Evolutionary conservation across 1,140 invertebrate genomes (phyloP), one percentile per base, ranked within the genome.

Genomic region (Heliconius congener): DNA sequence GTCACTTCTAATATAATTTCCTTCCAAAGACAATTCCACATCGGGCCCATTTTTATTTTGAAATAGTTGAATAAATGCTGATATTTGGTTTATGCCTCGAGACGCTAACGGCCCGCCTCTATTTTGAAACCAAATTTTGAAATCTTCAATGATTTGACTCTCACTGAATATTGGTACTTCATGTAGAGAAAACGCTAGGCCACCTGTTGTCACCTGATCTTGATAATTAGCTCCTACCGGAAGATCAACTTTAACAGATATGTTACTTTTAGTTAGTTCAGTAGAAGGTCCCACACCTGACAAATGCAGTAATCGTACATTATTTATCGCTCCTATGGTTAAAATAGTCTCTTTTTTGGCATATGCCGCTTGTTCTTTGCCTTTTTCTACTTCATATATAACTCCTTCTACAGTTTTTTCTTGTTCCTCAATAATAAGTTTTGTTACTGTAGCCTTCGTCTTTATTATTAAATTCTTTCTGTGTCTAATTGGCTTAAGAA

Each of bases 251-350:
- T 96, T 57, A 0, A 92, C 82, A 4, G 95, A 89, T 39, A 97
- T 96, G 27, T 95, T 95, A 39, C 96, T 85, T 79, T 96, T 92
- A 46, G 95, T 84, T 3, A 98, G 87, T 83, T 98, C 96, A 30
- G 96, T 87, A 75, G 95, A 95, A 9, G 96, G 97, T 34, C 97
- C 97, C 55, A 97, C 95, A 19, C 97, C 97, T 30, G 96, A 97
- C 1, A 97, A 85, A 95, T 97, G 96, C 9, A 97, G 84, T 18
- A 98, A 83, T 85, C 96, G 95, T 0, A 97, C 96, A 66, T 95
- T 95, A 57, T 95, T 95, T 76, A 91, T 95, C 77, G 89, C 93
- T 76, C 97, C 97, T 11, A 95, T 96, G 0, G 96, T 96, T 19
- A 97, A 39, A 72, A 97, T 95, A 0, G 96, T 94, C 90, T 97